phyloP scores from a whole-genome alignment of 2,797 vertebrate genomes.

The Ceyx erithaca region DNA sequence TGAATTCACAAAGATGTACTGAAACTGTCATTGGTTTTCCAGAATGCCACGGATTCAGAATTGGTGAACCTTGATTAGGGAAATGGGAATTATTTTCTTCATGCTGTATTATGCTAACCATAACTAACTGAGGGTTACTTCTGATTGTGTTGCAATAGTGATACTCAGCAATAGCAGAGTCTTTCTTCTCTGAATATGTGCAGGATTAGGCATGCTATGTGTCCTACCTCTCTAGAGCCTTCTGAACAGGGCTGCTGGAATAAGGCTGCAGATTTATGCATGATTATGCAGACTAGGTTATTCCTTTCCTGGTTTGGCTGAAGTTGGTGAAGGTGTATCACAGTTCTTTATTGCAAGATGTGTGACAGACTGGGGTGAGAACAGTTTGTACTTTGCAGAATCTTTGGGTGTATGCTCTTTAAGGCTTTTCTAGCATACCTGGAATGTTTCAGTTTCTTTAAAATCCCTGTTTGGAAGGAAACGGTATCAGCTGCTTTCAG shows the following conservation, averaged over 20 bases:
- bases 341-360: not conserved
- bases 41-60: not conserved
- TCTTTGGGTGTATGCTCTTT: not conserved
- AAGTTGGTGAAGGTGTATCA: not conserved
- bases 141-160: not conserved
- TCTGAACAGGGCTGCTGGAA: fast-evolving
- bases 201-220: not conserved
- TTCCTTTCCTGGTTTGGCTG: not conserved
- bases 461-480: not conserved
- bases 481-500: not conserved
- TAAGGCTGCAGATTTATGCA: not conserved
- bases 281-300: not conserved
- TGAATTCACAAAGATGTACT: not conserved
- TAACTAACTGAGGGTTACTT: not conserved
- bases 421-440: not conserved
- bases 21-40: not conserved
- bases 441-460: not conserved
- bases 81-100: not conserved
- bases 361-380: not conserved
- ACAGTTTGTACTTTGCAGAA: not conserved
- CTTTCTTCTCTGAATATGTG: not conserved
- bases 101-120: not conserved
- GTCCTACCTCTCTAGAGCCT: not conserved
- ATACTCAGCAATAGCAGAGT: not conserved
- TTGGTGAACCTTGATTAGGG: not conserved